A percentile compares a stretch with the other conserved stretches of the same genome.
Conservation (phyloP, 1,140 invertebrate species). For the Eumeta japonica region DNA sequence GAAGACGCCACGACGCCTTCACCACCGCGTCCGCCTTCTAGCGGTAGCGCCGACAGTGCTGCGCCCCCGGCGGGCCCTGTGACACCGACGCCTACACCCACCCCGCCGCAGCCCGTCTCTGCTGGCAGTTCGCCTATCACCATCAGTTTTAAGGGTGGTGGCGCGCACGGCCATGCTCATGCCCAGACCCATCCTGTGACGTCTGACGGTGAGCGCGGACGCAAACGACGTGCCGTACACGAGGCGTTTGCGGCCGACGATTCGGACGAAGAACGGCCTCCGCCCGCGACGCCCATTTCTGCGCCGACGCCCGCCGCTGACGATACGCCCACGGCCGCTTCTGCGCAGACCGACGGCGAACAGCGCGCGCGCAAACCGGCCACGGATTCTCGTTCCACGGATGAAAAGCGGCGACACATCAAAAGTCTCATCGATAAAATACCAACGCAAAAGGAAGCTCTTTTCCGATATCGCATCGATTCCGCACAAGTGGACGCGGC, state of each 20-base stretch:
- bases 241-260: conserved; percentile 35
- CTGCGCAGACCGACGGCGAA: not conserved
- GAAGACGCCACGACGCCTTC: conserved; percentile 26
- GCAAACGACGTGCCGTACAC: conserved; percentile 26
- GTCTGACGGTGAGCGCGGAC: conserved; percentile 4
- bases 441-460: conserved; percentile 92
- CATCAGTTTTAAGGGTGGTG: conserved; percentile 28
- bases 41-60: too few species aligned
- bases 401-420: conserved; percentile 94
- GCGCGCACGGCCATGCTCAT: too few species aligned
- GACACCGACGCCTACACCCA: too few species aligned
- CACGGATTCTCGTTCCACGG: conserved; percentile 69
- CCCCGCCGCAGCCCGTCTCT: too few species aligned
- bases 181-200: too few species aligned
- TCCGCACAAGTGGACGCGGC: conserved; percentile 77
- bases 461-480: conserved; percentile 93
- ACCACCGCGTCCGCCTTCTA: conserved; percentile 22
- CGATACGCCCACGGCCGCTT: not conserved
- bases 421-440: conserved; percentile 98
- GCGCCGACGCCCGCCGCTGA: not conserved
- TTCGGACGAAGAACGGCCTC: conserved; percentile 19
- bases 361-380: conserved; percentile 12
- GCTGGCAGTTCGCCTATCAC: conserved; percentile 35
- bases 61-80: not conserved
- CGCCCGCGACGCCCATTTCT: conserved; percentile 3